Evolutionary conservation across 2,113 vertebrate species (phyloP).

Genomic region (Tauraco erythrolophus): DNA sequence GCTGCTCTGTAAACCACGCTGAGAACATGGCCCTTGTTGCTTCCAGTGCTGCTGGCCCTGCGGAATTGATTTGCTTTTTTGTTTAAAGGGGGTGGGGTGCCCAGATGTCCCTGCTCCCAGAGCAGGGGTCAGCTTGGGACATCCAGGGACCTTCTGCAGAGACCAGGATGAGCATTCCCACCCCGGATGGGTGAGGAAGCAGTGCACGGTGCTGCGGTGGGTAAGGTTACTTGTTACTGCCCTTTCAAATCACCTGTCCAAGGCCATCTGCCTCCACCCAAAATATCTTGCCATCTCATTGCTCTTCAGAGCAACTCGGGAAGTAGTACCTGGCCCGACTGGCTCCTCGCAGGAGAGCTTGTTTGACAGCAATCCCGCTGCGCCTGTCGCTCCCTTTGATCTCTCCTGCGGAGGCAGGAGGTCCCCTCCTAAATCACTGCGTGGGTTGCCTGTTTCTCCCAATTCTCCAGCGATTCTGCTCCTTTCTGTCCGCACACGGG

Average conservation of each 20-base stretch:
- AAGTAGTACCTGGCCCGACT: not conserved
- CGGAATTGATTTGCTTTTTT: not conserved
- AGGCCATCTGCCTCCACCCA: not conserved
- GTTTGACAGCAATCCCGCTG: not conserved
- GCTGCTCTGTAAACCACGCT: not conserved
- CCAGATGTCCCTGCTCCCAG: not conserved
- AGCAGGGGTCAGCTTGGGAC: not conserved
- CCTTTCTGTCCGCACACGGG: not conserved
- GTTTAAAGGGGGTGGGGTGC: not conserved
- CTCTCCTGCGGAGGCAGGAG: not conserved
- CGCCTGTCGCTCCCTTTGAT: not conserved
- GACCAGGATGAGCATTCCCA: fast-evolving
- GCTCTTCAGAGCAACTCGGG: not conserved
- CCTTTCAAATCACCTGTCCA: not conserved
- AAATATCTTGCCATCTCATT: not conserved
- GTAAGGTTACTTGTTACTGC: not conserved
- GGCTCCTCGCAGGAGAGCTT: not conserved
- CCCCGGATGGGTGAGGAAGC: fast-evolving
- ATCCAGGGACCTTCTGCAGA: not conserved
- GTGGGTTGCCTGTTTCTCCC: not conserved
- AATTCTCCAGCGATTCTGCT: not conserved
- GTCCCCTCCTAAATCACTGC: not conserved
- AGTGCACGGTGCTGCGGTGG: fast-evolving
- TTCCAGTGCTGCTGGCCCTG: not conserved
- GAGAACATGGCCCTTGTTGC: not conserved